phyloP scores from a whole-genome alignment of 2,113 vertebrate species.

The Arizona elegans region DNA sequence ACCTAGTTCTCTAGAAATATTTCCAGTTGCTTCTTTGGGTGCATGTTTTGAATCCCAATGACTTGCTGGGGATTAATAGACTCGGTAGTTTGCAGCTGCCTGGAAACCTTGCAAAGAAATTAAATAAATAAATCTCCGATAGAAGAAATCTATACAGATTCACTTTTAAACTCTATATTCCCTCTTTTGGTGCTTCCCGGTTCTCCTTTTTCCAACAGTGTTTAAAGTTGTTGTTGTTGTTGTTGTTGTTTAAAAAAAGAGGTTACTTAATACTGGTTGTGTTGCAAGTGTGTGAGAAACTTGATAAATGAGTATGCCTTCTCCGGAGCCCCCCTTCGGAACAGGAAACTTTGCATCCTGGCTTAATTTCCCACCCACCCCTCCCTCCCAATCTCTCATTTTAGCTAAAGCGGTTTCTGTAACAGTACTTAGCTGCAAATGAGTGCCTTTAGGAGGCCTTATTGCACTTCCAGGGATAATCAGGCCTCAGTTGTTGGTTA shows the following conservation, averaged over 20 bases:
- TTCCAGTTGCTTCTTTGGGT: not conserved
- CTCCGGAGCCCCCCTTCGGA: not conserved
- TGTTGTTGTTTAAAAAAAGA: not conserved
- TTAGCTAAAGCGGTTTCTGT: not conserved
- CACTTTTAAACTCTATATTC: not conserved
- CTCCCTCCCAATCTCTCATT: not conserved
- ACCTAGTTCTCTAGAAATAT: not conserved
- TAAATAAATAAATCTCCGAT: not conserved
- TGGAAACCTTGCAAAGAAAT: not conserved
- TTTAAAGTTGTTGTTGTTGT: not conserved
- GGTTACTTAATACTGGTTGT: not conserved
- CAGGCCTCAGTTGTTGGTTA: constrained; percentile 32
- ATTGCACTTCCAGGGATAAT: constrained; percentile 9
- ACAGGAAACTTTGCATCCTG: constrained; percentile 2
- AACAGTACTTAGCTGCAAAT: constrained; percentile 1
- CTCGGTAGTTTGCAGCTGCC: not conserved
- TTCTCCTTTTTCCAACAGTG: not conserved
- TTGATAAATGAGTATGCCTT: not conserved
- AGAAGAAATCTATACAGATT: not conserved
- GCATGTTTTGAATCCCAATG: not conserved
- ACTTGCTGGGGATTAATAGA: not conserved
- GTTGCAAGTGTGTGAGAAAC: not conserved
- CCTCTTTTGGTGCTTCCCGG: not conserved
- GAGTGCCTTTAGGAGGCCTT: not conserved
- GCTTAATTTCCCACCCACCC: not conserved